These are phyloP conservation scores for Neoaliturus tenellus DNA, from an alignment of 2,888 invertebrate genomes.

Conservation along the genomic window DNA sequence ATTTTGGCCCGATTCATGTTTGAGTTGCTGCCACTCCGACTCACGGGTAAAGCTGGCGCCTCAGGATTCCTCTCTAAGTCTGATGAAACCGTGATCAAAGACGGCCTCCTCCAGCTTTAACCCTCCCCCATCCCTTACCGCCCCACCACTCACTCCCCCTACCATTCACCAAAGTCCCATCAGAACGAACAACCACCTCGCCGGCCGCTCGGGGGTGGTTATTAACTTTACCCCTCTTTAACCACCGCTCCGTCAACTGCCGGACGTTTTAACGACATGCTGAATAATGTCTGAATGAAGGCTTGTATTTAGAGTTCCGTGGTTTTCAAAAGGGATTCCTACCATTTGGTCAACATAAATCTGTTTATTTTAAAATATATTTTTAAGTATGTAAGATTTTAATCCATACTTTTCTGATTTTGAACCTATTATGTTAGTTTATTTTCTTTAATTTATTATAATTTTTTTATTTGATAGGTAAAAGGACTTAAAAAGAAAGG, in stretches of 20 bases:
- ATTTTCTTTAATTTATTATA: no score
- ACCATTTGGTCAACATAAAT: no score
- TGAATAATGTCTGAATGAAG: conserved; percentile 10
- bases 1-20: not conserved
- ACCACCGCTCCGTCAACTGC: not conserved
- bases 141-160: not conserved
- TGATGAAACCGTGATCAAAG: conserved; percentile 18
- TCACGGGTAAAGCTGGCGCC: not conserved
- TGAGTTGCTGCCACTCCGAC: not conserved
- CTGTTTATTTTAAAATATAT: no score
- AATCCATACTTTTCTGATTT: no score
- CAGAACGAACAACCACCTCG: no score
- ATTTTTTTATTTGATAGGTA: no score
- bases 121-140: not conserved
- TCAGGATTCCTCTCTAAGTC: not conserved
- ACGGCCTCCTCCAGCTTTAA: not conserved
- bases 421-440: no score
- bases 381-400: no score
- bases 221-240: not conserved
- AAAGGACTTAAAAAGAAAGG: no score
- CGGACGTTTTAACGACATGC: not conserved
- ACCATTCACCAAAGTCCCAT: no score
- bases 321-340: not conserved
- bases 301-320: not conserved
- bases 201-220: not conserved